Evolutionary conservation across 2,113 vertebrate species (phyloP), one percentile per base, ranked within the genome.

Genomic region (Hydrolagus affinis): DNA sequence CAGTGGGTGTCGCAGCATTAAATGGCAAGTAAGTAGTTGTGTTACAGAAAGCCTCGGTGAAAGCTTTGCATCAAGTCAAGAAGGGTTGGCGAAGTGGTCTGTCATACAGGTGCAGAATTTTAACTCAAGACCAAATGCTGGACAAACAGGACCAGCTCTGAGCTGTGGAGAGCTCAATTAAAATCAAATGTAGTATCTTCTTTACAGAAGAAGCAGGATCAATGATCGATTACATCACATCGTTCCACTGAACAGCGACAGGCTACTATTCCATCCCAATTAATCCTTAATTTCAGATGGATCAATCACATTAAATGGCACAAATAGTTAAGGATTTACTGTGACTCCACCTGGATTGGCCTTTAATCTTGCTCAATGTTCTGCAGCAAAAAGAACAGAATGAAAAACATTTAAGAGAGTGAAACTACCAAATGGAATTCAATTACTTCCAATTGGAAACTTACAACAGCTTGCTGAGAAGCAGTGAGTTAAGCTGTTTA

Each of bases 1-100:
- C 97, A 6, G 96, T 98, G 23, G 97, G 97, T 64, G 96, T 99
- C 23, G 96, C 95, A 0, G 95, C 97, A 0, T 92, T 99, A 87
- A 98, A 97, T 15, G 96, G 96, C 91, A 99, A 98, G 98, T 98
- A 92, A 89, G 97, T 85, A 25, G 59, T 32, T 71, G n/a, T 1
- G 1, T 77, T n/a, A 0, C 28, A 64, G 44, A 73, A 19, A 17
- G 60, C 0, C 23, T 44, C 3, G 19, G 21, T 57, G 21, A 85
- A 25, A 75, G 19, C 3, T 15, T 78, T 78, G 57, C 57, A 78
- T 12, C 23, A 23, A 25, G 4, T 62, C 59, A 80, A 23, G 3
- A 44, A 44, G 44, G 44, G 44, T 44, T 44, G 44, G 44, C 44
- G 6, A 44, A 44, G 44, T 44, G 44, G 44, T 44, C 44, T 44